Evolutionary conservation across 2,113 vertebrate species (phyloP), one percentile per base, ranked within the genome.

Genomic region (Pleuronectes platessa): DNA sequence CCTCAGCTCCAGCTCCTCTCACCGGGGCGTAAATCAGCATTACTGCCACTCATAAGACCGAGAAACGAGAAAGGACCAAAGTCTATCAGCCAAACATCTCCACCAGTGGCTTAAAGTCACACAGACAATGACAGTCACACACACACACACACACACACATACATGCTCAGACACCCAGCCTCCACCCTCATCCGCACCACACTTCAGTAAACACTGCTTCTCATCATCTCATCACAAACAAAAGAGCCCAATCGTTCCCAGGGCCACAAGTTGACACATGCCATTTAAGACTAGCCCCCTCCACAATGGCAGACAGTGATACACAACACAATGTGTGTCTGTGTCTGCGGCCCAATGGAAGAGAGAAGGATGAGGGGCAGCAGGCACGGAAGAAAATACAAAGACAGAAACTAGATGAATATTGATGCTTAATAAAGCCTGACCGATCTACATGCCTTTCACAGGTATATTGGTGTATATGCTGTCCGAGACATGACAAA

Each of bases 231-330:
- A 85, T 81, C 31, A 53, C 84, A 86, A 88, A 92, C 86, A 91
- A 91, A 90, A 85, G 91, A 84, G 74, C 68, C n/a, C 9, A 74
- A 88, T 85, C 68, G 51, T 92, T 93, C 88, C 89, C 88, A 88
- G 84, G 88, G 85, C 88, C 86, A 85, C 88, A 89, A 87, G 89
- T 87, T 88, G 88, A 90, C 88, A 87, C 85, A 87, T 86, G 85
- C 76, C 88, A 88, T 86, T 90, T 79, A 90, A 86, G 76, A 79
- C 55, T 27, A 82, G 71, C 66, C 80, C 82, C 80, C 63, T 61
- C 84, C 82, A 88, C 89, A 90, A 89, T 76, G 55, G 71, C 85
- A 62, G 81, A 78, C 83, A 69, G 70, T 71, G 51, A 85, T 72
- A 84, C 80, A 78, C 79, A 86, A 84, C 76, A 90, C 89, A 91